Evolutionary conservation across 2,113 vertebrate genomes (phyloP).

Genomic region (Egretta garzetta): DNA sequence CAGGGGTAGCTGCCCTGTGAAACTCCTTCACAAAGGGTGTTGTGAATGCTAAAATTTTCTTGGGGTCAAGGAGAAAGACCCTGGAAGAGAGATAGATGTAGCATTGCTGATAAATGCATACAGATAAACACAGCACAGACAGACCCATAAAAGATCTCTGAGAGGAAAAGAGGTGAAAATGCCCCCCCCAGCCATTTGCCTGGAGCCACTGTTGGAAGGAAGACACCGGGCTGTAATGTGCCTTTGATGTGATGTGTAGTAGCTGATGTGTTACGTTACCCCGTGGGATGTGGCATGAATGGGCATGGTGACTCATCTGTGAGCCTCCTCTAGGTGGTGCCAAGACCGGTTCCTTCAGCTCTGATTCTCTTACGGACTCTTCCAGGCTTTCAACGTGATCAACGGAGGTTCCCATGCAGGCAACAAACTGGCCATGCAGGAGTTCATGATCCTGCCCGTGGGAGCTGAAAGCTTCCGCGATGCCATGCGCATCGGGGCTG

Average conservation of each 20-base stretch:
- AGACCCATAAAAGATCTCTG: neutral
- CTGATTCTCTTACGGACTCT: neutral
- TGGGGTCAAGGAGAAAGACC: neutral
- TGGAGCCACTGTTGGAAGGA: neutral
- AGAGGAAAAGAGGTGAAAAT: neutral
- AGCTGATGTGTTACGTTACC: neutral
- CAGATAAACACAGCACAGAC: neutral
- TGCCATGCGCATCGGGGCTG: constrained; percentile 87
- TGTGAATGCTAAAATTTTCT: neutral
- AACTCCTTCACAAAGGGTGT: neutral
- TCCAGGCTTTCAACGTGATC: constrained; percentile 92
- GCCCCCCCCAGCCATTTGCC: neutral
- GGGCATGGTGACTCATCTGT: neutral
- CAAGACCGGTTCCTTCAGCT: neutral
- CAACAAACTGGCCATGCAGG: constrained; percentile 93
- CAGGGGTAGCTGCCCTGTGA: neutral
- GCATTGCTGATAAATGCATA: neutral
- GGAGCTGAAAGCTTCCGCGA: constrained; percentile 91
- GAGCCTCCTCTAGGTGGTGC: neutral
- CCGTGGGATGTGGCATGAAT: neutral
- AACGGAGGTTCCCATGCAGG: constrained; percentile 92
- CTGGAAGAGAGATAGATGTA: neutral
- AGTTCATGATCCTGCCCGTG: constrained; percentile 94
- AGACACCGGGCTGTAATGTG: neutral
- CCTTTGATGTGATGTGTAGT: neutral